Conservation (phyloP, 2,113 vertebrate species). For the Columba janthina region DNA sequence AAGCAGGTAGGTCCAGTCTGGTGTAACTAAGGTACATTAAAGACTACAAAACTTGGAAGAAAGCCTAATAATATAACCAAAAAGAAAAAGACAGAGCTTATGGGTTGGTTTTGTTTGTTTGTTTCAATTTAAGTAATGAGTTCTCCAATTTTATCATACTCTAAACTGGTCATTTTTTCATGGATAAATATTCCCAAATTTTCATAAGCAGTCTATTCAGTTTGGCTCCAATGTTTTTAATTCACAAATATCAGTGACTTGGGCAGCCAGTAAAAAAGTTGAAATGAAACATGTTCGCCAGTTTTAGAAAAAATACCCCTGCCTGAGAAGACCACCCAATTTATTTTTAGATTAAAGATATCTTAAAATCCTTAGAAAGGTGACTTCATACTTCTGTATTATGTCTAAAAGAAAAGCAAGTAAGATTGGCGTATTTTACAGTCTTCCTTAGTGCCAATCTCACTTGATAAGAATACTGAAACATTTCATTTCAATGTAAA, state of each 20-base stretch:
- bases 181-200: not conserved
- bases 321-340: not conserved
- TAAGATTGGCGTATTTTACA: not conserved
- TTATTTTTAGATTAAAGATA: constrained; percentile 10
- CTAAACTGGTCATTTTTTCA: not conserved
- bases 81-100: not conserved
- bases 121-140: not conserved
- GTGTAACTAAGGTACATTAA: not conserved
- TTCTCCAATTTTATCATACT: not conserved
- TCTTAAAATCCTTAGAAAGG: not conserved
- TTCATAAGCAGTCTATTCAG: not conserved
- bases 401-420: not conserved
- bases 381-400: not conserved
- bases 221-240: not conserved
- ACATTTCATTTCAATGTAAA: constrained; percentile 10
- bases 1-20: not conserved
- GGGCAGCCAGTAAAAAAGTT: not conserved
- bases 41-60: not conserved
- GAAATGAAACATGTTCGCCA: not conserved
- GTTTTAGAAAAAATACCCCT: not conserved
- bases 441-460: not conserved
- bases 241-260: not conserved
- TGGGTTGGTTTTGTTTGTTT: not conserved
- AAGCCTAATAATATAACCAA: not conserved
- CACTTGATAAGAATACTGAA: not conserved